Evolutionary conservation across 2,888 invertebrate genomes (phyloP), one percentile per base, ranked within the genome.

Genomic region (Eilema caniola): DNA sequence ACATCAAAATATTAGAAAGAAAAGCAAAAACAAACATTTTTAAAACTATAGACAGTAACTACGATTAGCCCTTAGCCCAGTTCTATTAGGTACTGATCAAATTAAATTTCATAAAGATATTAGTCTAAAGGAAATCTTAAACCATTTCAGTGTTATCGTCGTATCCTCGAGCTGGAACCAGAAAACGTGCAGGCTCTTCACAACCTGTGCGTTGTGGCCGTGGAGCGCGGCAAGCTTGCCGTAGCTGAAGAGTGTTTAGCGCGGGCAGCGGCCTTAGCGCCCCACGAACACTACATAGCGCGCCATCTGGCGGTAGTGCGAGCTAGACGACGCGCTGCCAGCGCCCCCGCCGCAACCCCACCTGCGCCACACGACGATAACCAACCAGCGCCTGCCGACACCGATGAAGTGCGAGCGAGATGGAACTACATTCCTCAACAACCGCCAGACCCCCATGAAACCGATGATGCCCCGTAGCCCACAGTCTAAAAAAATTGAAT

Each of bases 181-280:
- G 97, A 97, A 81, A 99, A 99, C 90, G 98, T 98, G 75, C 99
- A 99, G 94, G 99, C 99, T 0, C 95, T 98, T 61, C 99, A 99
- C 95, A 99, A 99, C 93, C 96, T 99, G 31, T 99, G 99, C 92
- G 99, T 99, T 11, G 99, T 99, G 0, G 98, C 98, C 82, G 99
- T 99, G 10, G 99, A 99, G 91, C 96, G 98, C 56, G 99, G 99
- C 14, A 97, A 98, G 84, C 95, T 99, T 37, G 96, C 97, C n/a
- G 95, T 96, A 68, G 99, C 99, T 0, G 98, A 98, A 80, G 96
- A 97, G 67, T 99, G 99, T 89, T 96, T 99, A 24, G 96, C 97
- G 65, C 96, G 97, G 65, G 98, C 98, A 1, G 97, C 97, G 67
- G 95, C 96, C 10, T 94, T 99, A 31, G 98, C 99, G 0, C 99